Percentiles rank a stretch among this genome's conserved stretches.
Evolutionary conservation across 1,140 invertebrate genomes (phyloP).

Genomic region (Pentalonia nigronervosa): DNA sequence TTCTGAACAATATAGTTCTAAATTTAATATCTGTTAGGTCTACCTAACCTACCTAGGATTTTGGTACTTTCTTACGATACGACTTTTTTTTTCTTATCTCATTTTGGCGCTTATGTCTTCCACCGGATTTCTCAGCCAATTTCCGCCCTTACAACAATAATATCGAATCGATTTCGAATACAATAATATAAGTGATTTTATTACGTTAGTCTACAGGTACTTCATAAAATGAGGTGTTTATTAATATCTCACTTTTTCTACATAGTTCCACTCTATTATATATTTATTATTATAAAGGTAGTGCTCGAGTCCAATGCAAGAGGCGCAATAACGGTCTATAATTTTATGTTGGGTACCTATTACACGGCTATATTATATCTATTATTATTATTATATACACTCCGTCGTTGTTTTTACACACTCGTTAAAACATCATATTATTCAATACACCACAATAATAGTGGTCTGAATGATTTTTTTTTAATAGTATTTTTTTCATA

Average conservation of each 20-base stretch:
- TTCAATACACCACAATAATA: not conserved
- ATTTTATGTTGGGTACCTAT: not conserved
- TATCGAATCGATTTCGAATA: not conserved
- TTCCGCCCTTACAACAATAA: not conserved
- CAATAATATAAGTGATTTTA: not conserved
- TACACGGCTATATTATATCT: not conserved
- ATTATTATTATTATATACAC: not conserved
- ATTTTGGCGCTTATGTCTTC: no score
- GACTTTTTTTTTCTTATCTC: no score
- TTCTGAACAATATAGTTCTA: no score
- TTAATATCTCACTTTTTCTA: not conserved
- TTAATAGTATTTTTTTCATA: not conserved
- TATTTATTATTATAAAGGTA: not conserved
- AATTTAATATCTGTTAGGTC: no score
- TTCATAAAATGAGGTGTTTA: not conserved
- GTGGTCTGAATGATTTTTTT: not conserved
- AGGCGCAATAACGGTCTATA: not conserved
- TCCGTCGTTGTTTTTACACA: not conserved
- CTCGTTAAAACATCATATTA: not conserved
- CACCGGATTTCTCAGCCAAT: no score
- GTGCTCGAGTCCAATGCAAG: not conserved
- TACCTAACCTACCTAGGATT: no score
- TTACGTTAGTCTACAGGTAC: not conserved
- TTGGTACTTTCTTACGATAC: no score
- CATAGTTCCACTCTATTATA: not conserved